Percentiles rank a stretch among this genome's conserved stretches.
phyloP scores from a whole-genome alignment of 2,113 vertebrate genomes.

The Todiramphus saurophagus region DNA sequence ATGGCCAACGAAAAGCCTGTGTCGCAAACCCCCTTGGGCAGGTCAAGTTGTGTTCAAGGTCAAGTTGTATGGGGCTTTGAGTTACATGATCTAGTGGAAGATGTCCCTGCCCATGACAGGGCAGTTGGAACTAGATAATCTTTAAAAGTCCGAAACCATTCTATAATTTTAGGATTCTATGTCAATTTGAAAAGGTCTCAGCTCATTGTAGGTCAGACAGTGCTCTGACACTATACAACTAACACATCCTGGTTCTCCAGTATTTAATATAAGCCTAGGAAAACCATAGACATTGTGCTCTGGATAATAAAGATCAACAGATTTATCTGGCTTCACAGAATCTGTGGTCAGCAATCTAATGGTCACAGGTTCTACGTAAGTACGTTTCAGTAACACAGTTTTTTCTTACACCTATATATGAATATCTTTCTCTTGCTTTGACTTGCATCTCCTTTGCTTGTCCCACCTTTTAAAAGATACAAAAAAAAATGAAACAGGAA shows the following conservation, averaged over 20 bases:
- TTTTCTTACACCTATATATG: neutral
- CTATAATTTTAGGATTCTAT: neutral
- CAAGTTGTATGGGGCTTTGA: neutral
- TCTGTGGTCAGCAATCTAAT: neutral
- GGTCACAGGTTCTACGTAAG: fast-evolving
- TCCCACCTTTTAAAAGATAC: neutral
- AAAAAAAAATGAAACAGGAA: neutral
- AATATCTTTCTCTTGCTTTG: neutral
- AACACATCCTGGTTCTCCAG: neutral
- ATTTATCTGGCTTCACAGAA: neutral
- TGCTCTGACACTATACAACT: neutral
- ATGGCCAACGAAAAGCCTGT: too few species aligned
- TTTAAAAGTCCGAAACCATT: neutral
- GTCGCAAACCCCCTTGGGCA: too few species aligned
- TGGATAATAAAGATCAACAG: neutral
- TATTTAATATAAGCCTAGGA: neutral
- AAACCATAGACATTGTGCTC: neutral
- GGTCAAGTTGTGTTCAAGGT: neutral
- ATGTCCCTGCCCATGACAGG: neutral
- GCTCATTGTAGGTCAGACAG: neutral
- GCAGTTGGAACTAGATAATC: neutral
- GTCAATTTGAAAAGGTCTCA: neutral
- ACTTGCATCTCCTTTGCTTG: neutral
- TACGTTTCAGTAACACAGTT: neutral
- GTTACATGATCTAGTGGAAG: neutral